phyloP scores from a whole-genome alignment of 2,888 invertebrate genomes.

The Incurvaria masculella region DNA sequence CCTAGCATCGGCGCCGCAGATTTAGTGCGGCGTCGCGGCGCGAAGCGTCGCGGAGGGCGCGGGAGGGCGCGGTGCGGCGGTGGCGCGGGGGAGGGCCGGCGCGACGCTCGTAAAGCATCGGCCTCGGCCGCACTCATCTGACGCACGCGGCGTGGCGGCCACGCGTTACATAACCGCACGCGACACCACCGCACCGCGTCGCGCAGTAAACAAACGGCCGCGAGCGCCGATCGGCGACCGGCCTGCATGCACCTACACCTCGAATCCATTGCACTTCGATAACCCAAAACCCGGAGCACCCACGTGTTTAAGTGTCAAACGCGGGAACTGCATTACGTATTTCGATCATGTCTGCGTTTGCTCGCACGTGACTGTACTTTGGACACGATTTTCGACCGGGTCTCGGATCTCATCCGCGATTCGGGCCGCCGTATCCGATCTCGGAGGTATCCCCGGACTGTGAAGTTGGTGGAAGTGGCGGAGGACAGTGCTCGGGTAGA shows the following conservation, averaged over 20 bases:
- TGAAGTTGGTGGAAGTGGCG: background rate
- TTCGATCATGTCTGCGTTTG: constrained; percentile 47
- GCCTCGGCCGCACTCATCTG: constrained; percentile 50
- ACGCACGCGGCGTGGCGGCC: constrained; percentile 52
- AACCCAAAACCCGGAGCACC: constrained; percentile 12
- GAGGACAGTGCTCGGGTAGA: background rate
- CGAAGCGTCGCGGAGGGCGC: constrained; percentile 19
- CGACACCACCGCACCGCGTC: constrained; percentile 24
- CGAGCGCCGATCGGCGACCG: constrained; percentile 36
- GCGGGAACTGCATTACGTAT: constrained; percentile 36
- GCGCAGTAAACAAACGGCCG: constrained; percentile 53
- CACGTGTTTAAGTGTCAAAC: constrained; percentile 34
- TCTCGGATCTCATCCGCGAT: background rate
- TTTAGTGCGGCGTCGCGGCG: constrained; percentile 40
- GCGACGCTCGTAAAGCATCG: constrained; percentile 55
- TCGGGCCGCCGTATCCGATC: background rate
- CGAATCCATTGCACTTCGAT: background rate
- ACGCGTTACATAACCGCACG: constrained; percentile 48
- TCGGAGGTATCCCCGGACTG: background rate
- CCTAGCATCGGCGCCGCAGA: constrained; percentile 37
- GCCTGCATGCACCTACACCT: background rate
- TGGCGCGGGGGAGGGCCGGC: constrained; percentile 25
- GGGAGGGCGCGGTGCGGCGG: constrained; percentile 47
- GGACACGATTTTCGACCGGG: background rate
- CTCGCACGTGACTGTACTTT: constrained; percentile 42